A percentile compares a stretch with the other conserved stretches of the same genome.
Evolutionary conservation across 2,113 vertebrate species (phyloP).

Genomic region (Pelecanus crispus): DNA sequence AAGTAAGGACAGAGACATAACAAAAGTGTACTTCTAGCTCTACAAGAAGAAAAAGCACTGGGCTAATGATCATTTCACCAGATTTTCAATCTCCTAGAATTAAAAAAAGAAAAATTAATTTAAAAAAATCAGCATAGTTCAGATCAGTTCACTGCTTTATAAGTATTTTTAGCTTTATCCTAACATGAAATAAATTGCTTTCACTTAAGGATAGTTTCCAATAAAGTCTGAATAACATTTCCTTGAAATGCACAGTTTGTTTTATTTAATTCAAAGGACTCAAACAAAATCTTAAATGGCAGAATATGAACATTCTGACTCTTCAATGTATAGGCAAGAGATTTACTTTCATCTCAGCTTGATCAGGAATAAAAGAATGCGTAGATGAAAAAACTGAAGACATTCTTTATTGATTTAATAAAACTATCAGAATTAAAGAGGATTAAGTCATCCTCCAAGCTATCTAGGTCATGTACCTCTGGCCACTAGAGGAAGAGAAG

Average conservation of each 20-base stretch:
- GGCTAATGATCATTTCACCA: not conserved
- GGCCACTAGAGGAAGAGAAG: not conserved
- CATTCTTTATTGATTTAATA: not conserved
- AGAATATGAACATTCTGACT: not conserved
- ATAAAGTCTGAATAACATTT: not conserved
- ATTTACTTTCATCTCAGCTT: not conserved
- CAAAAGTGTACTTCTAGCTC: not conserved
- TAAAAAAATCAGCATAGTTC: not conserved
- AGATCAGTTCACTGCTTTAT: not conserved
- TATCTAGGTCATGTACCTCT: not conserved
- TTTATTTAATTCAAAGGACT: not conserved
- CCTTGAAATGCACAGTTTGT: not conserved
- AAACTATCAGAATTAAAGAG: not conserved
- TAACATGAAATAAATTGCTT: not conserved
- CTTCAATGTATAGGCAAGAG: not conserved
- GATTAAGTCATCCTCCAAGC: not conserved
- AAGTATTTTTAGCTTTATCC: not conserved
- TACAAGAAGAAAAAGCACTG: not conserved
- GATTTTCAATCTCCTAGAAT: not conserved
- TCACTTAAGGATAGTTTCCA: not conserved
- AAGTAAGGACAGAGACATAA: not conserved
- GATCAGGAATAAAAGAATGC: not conserved
- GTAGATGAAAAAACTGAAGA: not conserved
- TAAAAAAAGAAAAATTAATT: not conserved
- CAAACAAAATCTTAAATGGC: not conserved